Percentiles rank a stretch among this genome's conserved stretches.
Evolutionary conservation across 2,113 vertebrate genomes (phyloP).

Genomic region (Bagarius yarrelli): DNA sequence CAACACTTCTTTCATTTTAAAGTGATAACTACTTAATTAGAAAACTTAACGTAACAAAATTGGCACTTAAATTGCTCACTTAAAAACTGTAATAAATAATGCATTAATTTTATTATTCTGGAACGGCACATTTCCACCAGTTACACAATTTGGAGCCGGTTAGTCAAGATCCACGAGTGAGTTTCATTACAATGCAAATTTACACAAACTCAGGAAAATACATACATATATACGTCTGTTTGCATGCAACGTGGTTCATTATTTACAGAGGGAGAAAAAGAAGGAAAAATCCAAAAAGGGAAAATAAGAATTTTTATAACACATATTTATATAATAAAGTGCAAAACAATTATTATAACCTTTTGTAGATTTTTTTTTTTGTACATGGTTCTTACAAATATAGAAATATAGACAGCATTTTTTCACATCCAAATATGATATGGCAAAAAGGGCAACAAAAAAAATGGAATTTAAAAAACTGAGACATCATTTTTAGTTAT

Average conservation of each 20-base stretch:
- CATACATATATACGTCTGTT: neutral
- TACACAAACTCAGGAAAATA: neutral
- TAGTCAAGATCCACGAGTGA: neutral
- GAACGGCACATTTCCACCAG: too few species aligned
- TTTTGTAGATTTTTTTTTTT: too few species aligned
- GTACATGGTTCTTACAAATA: too few species aligned
- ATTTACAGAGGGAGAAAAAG: neutral
- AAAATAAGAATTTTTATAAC: neutral
- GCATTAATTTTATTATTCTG: neutral
- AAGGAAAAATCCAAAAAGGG: too few species aligned
- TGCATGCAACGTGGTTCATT: neutral
- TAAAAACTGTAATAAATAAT: neutral
- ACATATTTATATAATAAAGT: too few species aligned
- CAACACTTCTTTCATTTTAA: neutral
- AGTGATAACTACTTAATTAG: neutral
- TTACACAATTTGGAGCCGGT: neutral
- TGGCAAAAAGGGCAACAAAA: too few species aligned
- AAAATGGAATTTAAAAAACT: conserved; percentile 4
- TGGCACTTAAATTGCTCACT: neutral
- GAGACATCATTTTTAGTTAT: too few species aligned
- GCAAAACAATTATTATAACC: too few species aligned
- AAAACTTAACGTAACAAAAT: neutral
- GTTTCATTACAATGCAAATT: neutral
- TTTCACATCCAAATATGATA: neutral
- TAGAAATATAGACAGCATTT: neutral